Evolutionary conservation across 2,113 vertebrate genomes (phyloP), one percentile per base, ranked within the genome.

Genomic region (Dolichallabes microphthalmus): DNA sequence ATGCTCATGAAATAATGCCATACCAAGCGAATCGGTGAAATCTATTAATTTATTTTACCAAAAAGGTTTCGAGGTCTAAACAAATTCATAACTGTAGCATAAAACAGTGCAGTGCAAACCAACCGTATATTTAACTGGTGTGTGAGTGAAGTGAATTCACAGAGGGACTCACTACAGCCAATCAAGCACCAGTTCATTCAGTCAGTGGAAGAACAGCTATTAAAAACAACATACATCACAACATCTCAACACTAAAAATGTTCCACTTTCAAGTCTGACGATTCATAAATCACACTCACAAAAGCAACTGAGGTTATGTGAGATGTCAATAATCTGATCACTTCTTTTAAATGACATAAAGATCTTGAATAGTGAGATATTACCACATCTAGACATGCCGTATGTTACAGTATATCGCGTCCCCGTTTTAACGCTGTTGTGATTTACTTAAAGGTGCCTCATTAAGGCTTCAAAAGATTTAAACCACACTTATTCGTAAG

Each of bases 251-350:
- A 83, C 14, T n/a, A 53, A 50, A 39, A 17, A 71, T 35, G 32
- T 64, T 73, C 58, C 53, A 84, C 30, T 73, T 80, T 4, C 73
- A 45, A n/a, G 5, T 79, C 82, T 20, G 55, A 69, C 30, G 1
- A 80, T 22, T 79, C 76, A 58, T 11, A 45, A 25, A 58, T 63
- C 45, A 80, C 57, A 83, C 81, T 89, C 63, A 89, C 83, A 84
- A 82, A 81, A 76, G 76, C 83, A 57, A 78, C 85, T 82, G 88
- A 77, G 87, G 86, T 86, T 86, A 86, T 52, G 20, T 84, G 88
- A 81, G 87, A 55, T 68, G 50, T 76, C 15, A 27, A 85, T 84
- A 30, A 68, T 82, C 77, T 50, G 13, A 61, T 53, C 27, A 25
- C 64, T 25, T 71, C 32, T 77, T 50, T 61, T 35, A 76, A 76